Evolutionary conservation across 2,797 vertebrate species (phyloP).

Genomic region (Bradypodion pumilum): DNA sequence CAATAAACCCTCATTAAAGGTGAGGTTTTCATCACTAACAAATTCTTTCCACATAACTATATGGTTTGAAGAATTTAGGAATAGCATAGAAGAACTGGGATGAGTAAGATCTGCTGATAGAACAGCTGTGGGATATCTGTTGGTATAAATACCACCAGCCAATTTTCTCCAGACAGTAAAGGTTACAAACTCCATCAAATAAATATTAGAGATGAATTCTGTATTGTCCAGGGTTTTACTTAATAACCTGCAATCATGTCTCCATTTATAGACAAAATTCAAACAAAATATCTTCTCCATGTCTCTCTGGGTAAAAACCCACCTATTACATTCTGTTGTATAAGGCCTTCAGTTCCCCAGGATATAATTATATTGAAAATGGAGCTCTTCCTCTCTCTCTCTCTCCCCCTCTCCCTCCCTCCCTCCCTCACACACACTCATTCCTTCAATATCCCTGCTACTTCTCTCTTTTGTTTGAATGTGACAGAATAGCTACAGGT

Average conservation of each 20-base stretch:
- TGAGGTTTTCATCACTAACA: not conserved
- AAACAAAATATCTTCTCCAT: not conserved
- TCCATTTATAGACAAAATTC: constrained; percentile 8
- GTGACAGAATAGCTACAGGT: not conserved
- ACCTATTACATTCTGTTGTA: not conserved
- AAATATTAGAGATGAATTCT: not conserved
- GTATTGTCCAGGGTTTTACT: constrained; percentile 11
- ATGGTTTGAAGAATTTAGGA: constrained; percentile 18
- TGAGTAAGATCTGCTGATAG: not conserved
- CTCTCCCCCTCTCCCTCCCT: not conserved
- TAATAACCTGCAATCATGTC: constrained; percentile 19
- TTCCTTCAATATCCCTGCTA: no score
- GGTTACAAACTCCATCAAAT: not conserved
- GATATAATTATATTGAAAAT: constrained; percentile 1
- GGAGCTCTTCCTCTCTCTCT: not conserved
- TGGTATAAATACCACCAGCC: not conserved
- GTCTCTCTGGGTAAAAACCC: not conserved
- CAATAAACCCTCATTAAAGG: no score
- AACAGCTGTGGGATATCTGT: not conserved
- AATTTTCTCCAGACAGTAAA: not conserved
- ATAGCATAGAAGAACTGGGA: not conserved
- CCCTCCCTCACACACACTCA: no score
- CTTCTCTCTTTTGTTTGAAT: not conserved
- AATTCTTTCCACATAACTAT: constrained; percentile 8
- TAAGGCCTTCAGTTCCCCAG: not conserved